Percentiles rank a stretch among this genome's conserved stretches.
Evolutionary conservation across 1,140 invertebrate genomes (phyloP).

Genomic region (Drosophila equinoxialis): DNA sequence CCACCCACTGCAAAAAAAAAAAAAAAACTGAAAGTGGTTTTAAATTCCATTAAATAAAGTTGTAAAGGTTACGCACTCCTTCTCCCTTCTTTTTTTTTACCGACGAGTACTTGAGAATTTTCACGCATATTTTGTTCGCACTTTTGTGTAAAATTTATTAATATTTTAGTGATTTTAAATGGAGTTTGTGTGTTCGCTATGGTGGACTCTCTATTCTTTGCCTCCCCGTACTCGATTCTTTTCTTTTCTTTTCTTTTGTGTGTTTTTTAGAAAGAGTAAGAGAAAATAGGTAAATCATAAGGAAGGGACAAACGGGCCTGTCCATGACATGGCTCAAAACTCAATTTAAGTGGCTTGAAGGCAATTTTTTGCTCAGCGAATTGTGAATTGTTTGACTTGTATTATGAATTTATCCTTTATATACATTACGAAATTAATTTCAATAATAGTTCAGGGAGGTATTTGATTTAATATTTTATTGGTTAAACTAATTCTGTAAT

Average conservation of each 20-base stretch:
- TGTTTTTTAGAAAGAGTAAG: background rate
- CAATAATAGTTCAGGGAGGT: no score
- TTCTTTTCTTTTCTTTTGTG: slow-evolving; percentile 13
- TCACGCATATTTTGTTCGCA: slow-evolving; percentile 81
- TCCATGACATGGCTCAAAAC: background rate
- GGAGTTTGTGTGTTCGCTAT: slow-evolving; percentile 68
- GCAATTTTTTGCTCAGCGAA: background rate
- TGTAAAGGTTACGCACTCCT: slow-evolving; percentile 64
- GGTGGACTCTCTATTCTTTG: slow-evolving; percentile 19
- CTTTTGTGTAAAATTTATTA: slow-evolving; percentile 82
- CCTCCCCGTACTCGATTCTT: background rate
- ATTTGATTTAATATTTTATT: no score
- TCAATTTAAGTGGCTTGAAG: background rate
- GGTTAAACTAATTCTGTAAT: no score
- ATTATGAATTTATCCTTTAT: background rate
- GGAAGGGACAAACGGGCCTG: background rate
- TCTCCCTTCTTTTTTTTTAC: background rate
- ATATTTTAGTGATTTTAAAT: slow-evolving; percentile 82
- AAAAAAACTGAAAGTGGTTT: slow-evolving; percentile 67
- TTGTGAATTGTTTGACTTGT: background rate
- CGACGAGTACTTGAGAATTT: slow-evolving; percentile 61
- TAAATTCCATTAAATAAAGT: slow-evolving; percentile 83
- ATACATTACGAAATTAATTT: no score
- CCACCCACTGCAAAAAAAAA: slow-evolving; percentile 44
- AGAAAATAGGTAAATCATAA: slow-evolving; percentile 6